Conservation (phyloP, 1,140 invertebrate species). For the Homalodisca vitripennis region DNA sequence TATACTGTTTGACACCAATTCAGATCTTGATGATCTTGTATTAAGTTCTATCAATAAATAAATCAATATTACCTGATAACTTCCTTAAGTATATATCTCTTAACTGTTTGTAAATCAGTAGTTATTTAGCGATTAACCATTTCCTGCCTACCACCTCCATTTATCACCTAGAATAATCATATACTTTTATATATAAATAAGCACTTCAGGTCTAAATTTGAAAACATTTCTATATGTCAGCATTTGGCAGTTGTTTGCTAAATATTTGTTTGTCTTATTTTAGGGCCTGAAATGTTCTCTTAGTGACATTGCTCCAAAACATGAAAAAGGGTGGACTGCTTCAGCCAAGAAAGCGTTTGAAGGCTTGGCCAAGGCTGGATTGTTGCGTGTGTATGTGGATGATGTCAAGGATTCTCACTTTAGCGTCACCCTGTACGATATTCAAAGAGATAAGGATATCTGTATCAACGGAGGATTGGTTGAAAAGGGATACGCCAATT, state of each 20-base stretch:
- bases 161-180: too few relatives aligned
- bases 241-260: not conserved
- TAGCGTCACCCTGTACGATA: slow-evolving; percentile 38
- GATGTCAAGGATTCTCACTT: not conserved
- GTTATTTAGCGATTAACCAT: too few relatives aligned
- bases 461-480: slow-evolving; percentile 44
- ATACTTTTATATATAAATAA: too few relatives aligned
- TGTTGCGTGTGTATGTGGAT: slow-evolving; percentile 2
- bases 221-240: not conserved
- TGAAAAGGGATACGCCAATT: slow-evolving; percentile 34
- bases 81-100: too few relatives aligned
- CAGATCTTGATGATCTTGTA: too few relatives aligned
- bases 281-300: slow-evolving; percentile 48
- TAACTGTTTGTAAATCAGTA: too few relatives aligned
- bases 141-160: too few relatives aligned
- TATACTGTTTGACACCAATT: too few relatives aligned
- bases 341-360: slow-evolving; percentile 35
- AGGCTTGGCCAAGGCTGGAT: not conserved
- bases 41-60: too few relatives aligned
- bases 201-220: too few relatives aligned
- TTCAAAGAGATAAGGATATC: slow-evolving; percentile 21
- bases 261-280: slow-evolving; percentile 30
- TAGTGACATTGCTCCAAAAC: slow-evolving; percentile 40
- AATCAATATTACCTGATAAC: too few relatives aligned
- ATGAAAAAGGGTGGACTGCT: slow-evolving; percentile 39